These are phyloP conservation scores for Dioctria linearis DNA, from an alignment of 2,888 invertebrate genomes.

Conservation along the genomic window DNA sequence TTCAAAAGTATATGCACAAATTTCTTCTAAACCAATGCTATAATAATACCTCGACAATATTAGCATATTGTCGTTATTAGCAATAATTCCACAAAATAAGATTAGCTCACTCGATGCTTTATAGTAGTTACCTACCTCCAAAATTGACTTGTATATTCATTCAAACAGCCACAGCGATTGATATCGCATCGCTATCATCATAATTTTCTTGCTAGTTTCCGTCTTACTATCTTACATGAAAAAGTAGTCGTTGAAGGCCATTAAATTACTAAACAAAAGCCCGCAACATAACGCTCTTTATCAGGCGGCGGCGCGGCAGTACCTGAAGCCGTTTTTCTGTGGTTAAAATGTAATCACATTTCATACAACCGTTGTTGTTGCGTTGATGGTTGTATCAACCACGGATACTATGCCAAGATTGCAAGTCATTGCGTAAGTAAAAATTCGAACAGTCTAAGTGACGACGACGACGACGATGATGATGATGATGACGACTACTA, in stretches of 20 bases:
- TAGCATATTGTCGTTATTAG: too few species aligned
- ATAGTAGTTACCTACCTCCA: background rate
- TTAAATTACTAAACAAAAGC: slow-evolving; percentile 44
- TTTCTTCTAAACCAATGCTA: too few species aligned
- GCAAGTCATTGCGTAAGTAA: slow-evolving; percentile 44
- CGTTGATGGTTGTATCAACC: too few species aligned
- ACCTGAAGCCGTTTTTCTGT: background rate
- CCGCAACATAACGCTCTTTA: background rate
- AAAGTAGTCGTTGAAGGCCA: slow-evolving; percentile 31
- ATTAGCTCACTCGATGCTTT: too few species aligned
- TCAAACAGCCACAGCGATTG: background rate
- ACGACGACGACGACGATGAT: background rate
- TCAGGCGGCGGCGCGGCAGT: background rate
- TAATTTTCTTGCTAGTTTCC: slow-evolving; percentile 33
- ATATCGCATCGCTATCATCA: background rate
- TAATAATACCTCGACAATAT: too few species aligned
- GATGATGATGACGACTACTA: background rate
- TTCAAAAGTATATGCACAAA: too few species aligned
- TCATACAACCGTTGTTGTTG: too few species aligned
- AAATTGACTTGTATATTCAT: background rate
- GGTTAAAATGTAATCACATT: too few species aligned
- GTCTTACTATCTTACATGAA: slow-evolving; percentile 17
- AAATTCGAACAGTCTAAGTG: slow-evolving; percentile 13
- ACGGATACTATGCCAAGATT: background rate
- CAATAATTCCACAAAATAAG: too few species aligned